These are phyloP conservation scores for Lutjanus erythropterus DNA, from an alignment of 2,113 vertebrate species.

Conservation along the genomic window DNA sequence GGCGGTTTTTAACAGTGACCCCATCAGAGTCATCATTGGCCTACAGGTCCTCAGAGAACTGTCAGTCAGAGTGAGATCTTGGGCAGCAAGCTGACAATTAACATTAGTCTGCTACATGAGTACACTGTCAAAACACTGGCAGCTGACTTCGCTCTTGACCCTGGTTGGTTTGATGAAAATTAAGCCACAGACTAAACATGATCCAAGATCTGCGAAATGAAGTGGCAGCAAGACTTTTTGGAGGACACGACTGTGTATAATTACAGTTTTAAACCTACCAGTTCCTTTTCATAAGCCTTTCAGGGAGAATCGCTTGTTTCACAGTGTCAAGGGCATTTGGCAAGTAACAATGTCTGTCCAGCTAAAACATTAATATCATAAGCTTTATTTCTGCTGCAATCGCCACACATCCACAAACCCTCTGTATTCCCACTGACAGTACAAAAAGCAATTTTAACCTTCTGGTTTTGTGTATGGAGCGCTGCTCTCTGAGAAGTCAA, in stretches of 20 bases:
- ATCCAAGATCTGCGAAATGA: neutral
- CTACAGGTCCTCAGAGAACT: slow-evolving; percentile 44
- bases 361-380: slow-evolving; percentile 23
- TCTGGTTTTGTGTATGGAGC: slow-evolving; percentile 51
- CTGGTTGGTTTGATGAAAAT: slow-evolving; percentile 45
- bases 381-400: slow-evolving; percentile 18
- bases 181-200: neutral
- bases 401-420: neutral
- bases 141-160: slow-evolving; percentile 31
- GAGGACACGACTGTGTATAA: slow-evolving; percentile 11
- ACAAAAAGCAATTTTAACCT: slow-evolving; percentile 55
- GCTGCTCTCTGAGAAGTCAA: slow-evolving; percentile 45
- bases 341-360: neutral
- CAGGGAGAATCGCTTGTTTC: slow-evolving; percentile 23
- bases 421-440: no score
- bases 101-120: slow-evolving; percentile 55
- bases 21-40: slow-evolving; percentile 51
- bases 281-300: slow-evolving; percentile 25
- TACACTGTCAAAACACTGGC: slow-evolving; percentile 61
- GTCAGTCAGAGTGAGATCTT: slow-evolving; percentile 54
- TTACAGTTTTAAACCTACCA: slow-evolving; percentile 42
- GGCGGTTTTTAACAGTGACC: slow-evolving; percentile 14
- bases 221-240: neutral
- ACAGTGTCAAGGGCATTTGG: slow-evolving; percentile 11
- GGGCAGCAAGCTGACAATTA: slow-evolving; percentile 61